Base-by-base conservation (phyloP, 2,888 invertebrate genomes). In the Polyommatus iphigenia region DNA sequence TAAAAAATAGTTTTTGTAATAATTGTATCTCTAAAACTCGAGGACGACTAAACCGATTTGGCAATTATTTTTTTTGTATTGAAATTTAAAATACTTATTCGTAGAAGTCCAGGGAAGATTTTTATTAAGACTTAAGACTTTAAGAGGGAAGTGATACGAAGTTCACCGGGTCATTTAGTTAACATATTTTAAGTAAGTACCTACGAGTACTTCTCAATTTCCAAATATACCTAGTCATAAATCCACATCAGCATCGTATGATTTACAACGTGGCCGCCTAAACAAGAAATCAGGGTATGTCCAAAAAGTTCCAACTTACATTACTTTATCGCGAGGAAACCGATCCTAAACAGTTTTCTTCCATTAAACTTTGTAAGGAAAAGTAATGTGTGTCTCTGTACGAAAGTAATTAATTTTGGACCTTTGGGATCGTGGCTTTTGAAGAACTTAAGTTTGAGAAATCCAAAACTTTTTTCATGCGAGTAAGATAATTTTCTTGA, bases 351-450 rank as follows among this genome's bases (percentile, higher is more conserved):
- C 67, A 67, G 29, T 67, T 67, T 67, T 67, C 67, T 67, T 67
- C 24, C 67, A 67, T 67, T 67, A 67, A 67, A 29, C 67, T 67
- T 67, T 29, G 29, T 67, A 29, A 67, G 29, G 67, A 29, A 67
- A 29, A 62, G 20, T 62, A 62, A 67, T 67, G 67, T 67, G 67
- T 29, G 3, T 62, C 62, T 62, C n/a, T n/a, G n/a, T n/a, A n/a
- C n/a, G 24, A 1, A 62, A 15, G 15, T 24, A 62, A 24, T 10
- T 24, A 62, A 62, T 62, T 62, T 24, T 62, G 8, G 13, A 50
- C 50, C 50, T 62, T 20, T 20, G 57, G 20, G 2, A 8, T 20
- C 20, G 20, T 59, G 8, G 5, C 59, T 59, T 8, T 59, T 59
- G 59, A 59, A 59, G 3, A 54, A 54, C n/a, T 18, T 54, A 54